Conservation (phyloP, 2,797 vertebrate species). For the Apogon talboti region DNA sequence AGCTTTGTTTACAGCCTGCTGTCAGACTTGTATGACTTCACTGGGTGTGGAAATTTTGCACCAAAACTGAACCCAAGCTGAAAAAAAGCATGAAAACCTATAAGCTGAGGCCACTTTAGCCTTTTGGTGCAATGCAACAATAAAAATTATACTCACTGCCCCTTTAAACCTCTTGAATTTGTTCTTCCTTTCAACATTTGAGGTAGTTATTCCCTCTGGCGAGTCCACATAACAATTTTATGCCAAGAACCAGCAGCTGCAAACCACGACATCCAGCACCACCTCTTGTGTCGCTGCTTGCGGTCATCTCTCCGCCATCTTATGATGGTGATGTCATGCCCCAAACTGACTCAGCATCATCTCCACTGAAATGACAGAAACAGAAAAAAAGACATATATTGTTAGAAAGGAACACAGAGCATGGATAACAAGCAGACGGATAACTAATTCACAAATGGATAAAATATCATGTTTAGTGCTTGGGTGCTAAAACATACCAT, state of each 20-base stretch:
- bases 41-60: constrained; percentile 29
- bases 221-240: constrained; percentile 12
- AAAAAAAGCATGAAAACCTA: constrained; percentile 13
- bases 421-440: too few relatives aligned
- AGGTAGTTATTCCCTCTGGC: constrained; percentile 32
- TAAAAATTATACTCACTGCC: constrained; percentile 41
- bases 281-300: constrained; percentile 48
- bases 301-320: constrained; percentile 42
- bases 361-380: constrained; percentile 52
- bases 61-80: constrained; percentile 12
- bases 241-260: constrained; percentile 43
- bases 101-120: not conserved
- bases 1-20: constrained; percentile 10
- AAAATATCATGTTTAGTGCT: not conserved
- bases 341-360: constrained; percentile 53
- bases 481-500: not conserved
- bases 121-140: constrained; percentile 26
- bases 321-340: constrained; percentile 62
- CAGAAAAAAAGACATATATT: not conserved
- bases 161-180: constrained; percentile 27
- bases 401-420: not conserved
- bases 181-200: constrained; percentile 38
- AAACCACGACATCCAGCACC: constrained; percentile 35
- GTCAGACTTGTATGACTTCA: constrained; percentile 33
- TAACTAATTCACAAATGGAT: too few relatives aligned